Evolutionary conservation across 2,113 vertebrate species (phyloP).

Genomic region (Nyctereutes procyonoides): DNA sequence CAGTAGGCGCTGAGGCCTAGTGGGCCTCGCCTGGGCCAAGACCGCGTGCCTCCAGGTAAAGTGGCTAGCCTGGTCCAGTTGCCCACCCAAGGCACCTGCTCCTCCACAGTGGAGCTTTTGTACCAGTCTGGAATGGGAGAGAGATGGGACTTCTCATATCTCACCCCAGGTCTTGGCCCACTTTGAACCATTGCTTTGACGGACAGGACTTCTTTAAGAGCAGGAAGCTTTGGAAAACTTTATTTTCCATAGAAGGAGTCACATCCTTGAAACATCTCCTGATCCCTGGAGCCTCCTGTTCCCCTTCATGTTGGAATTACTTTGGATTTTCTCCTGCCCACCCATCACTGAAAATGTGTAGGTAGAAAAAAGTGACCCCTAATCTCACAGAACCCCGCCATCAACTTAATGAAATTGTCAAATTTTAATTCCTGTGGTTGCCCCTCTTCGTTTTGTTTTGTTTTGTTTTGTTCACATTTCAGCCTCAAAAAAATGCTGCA

Average conservation of each 20-base stretch:
- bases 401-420: conserved; percentile 15
- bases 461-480: background rate
- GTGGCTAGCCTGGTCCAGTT: too few species aligned
- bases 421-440: background rate
- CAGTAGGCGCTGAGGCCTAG: background rate
- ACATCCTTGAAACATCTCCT: background rate
- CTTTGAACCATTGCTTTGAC: background rate
- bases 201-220: background rate
- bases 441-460: background rate
- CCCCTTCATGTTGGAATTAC: background rate
- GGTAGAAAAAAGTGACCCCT: background rate
- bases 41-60: rapidly evolving
- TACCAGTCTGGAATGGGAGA: background rate
- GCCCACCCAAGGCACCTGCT: background rate
- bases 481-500: background rate
- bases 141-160: background rate
- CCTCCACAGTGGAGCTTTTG: background rate
- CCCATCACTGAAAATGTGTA: background rate
- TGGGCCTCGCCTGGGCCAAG: rapidly evolving
- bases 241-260: background rate
- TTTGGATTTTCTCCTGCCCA: background rate
- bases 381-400: background rate
- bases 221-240: background rate
- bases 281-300: background rate
- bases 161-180: rapidly evolving